Evolutionary conservation across 1,140 invertebrate species (phyloP).

Genomic region (Oedothorax gibbosus): DNA sequence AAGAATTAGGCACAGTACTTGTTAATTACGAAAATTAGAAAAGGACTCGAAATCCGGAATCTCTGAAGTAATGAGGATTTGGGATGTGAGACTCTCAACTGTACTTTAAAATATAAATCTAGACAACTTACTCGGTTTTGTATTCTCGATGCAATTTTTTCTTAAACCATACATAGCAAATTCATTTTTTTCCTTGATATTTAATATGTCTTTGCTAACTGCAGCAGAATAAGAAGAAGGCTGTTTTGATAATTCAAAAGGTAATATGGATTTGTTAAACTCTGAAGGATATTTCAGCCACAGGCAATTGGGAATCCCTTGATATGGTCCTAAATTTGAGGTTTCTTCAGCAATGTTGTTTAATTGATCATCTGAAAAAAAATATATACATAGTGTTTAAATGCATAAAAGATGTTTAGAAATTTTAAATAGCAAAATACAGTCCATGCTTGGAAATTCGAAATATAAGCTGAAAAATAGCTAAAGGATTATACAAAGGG

Average conservation of each 20-base stretch:
- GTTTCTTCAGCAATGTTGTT: constrained; percentile 43
- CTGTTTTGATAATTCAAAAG: constrained; percentile 21
- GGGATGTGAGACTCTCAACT: no score
- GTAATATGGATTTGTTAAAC: not conserved
- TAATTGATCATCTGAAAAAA: constrained; percentile 45
- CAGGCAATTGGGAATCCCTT: constrained; percentile 39
- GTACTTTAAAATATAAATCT: no score
- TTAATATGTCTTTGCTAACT: constrained; percentile 21
- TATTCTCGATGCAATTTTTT: not conserved
- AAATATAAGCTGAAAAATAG: no score
- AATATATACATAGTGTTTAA: not conserved
- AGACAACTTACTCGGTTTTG: no score
- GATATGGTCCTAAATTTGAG: constrained; percentile 50
- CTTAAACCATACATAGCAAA: constrained; percentile 3
- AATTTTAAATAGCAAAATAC: no score
- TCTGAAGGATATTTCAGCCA: constrained; percentile 36
- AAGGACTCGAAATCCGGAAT: no score
- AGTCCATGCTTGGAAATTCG: no score
- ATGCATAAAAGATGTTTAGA: no score
- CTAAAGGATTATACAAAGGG: no score
- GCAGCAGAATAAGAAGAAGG: constrained; percentile 53
- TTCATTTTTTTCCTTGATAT: constrained; percentile 6
- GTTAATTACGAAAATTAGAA: no score
- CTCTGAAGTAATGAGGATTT: no score
- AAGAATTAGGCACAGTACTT: no score